Percentiles rank a stretch among this genome's conserved stretches.
These are phyloP conservation scores for Hermodice carunculata DNA, from an alignment of 2,888 invertebrate species.

Conservation along the genomic window DNA sequence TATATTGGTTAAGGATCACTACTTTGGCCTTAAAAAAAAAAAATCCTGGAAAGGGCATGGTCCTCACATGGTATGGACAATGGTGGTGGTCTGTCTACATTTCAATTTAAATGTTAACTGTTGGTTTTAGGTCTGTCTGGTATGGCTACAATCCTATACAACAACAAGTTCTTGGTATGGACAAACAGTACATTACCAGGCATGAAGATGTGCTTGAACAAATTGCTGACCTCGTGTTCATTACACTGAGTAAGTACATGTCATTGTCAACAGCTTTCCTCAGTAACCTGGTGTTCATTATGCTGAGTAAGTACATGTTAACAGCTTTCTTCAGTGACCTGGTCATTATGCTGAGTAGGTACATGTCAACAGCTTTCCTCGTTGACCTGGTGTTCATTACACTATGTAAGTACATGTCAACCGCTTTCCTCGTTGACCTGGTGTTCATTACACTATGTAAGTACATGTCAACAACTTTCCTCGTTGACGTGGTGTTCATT, in stretches of 20 bases:
- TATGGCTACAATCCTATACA: too few species aligned
- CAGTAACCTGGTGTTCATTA: not conserved
- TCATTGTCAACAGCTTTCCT: not conserved
- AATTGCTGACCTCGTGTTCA: slow-evolving; percentile 42
- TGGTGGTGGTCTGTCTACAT: too few species aligned
- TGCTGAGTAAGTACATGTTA: not conserved
- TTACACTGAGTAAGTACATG: not conserved
- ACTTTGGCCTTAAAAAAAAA: too few species aligned
- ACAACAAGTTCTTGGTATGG: slow-evolving; percentile 48
- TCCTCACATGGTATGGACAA: too few species aligned
- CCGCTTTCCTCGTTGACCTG: too few species aligned
- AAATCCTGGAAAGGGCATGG: too few species aligned
- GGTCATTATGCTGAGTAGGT: not conserved
- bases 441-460: not conserved
- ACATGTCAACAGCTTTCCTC: not conserved
- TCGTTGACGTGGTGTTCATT: too few species aligned
- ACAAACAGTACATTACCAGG: slow-evolving; percentile 48
- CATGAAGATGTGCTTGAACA: slow-evolving; percentile 53
- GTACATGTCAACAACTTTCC: not conserved
- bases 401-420: not conserved
- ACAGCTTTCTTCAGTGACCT: too few species aligned
- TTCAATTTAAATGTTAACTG: too few species aligned
- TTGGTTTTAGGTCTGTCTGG: too few species aligned
- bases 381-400: not conserved
- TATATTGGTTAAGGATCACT: too few species aligned